Conservation (phyloP, 2,888 invertebrate species). For the Epinotia nisella region DNA sequence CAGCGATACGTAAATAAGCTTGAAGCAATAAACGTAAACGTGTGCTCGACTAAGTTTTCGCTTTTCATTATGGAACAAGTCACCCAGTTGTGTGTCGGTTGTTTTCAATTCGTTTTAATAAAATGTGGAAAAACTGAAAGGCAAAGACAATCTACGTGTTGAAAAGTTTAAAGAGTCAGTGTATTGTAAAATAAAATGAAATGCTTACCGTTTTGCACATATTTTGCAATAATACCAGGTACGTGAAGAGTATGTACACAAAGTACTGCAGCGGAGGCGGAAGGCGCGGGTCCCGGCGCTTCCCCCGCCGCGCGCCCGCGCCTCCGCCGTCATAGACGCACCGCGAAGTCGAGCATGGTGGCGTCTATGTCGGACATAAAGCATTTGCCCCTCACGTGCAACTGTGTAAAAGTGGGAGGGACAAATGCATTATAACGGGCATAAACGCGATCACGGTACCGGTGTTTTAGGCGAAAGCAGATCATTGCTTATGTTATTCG, state of each 20-base stretch:
- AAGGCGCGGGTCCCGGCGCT: constrained; percentile 59
- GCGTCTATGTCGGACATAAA: neutral
- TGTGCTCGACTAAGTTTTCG: constrained; percentile 76
- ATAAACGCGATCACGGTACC: neutral
- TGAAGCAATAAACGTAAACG: constrained; percentile 77
- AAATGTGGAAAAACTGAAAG: constrained; percentile 68
- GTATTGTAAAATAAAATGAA: constrained; percentile 78
- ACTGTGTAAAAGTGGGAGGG: neutral
- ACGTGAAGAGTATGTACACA: constrained; percentile 55
- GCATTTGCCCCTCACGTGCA: neutral
- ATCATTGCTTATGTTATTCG: neutral
- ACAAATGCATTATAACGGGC: neutral
- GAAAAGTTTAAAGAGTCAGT: constrained; percentile 77
- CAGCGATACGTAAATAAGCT: constrained; percentile 78
- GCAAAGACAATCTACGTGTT: constrained; percentile 78
- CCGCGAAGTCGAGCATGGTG: neutral
- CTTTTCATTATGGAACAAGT: constrained; percentile 76
- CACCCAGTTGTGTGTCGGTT: constrained; percentile 80
- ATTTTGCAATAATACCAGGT: constrained; percentile 81
- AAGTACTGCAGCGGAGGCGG: constrained; percentile 67
- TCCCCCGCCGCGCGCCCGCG: constrained; percentile 50
- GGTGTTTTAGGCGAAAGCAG: neutral
- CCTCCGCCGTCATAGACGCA: constrained; percentile 41
- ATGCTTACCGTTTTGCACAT: constrained; percentile 83
- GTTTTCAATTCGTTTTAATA: constrained; percentile 74